These are phyloP conservation scores for Heliconius congener DNA, from an alignment of 1,140 invertebrate species.

Conservation along the genomic window DNA sequence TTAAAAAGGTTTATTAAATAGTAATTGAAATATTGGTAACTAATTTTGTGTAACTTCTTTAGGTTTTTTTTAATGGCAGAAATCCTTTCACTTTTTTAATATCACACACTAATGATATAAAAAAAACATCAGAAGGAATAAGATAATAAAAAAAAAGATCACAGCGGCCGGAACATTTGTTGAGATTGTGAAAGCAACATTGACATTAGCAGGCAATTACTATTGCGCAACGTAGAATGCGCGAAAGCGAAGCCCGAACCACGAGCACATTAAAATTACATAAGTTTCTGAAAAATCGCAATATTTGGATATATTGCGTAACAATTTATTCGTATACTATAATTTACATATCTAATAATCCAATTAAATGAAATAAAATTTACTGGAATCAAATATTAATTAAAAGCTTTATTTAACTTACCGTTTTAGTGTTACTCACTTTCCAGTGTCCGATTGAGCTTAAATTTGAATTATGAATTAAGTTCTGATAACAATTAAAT, in stretches of 20 bases:
- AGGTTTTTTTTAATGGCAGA: no score
- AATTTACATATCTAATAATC: no score
- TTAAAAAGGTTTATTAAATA: no score
- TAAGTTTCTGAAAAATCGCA: slow-evolving; percentile 45
- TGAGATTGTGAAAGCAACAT: slow-evolving; percentile 77
- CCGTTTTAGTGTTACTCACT: no score
- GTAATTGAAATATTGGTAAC: no score
- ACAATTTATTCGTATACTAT: background rate
- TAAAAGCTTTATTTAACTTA: no score
- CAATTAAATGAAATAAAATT: no score
- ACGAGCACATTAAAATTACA: slow-evolving; percentile 61
- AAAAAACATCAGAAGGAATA: slow-evolving; percentile 35
- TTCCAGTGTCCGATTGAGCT: no score
- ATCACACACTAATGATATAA: slow-evolving; percentile 13
- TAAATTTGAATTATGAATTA: no score
- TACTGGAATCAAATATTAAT: no score
- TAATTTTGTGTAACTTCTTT: background rate
- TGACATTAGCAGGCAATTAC: slow-evolving; percentile 76
- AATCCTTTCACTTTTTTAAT: slow-evolving; percentile 28
- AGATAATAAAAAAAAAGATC: slow-evolving; percentile 46
- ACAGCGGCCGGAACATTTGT: slow-evolving; percentile 55
- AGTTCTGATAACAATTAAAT: no score
- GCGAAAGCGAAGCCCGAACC: slow-evolving; percentile 63
- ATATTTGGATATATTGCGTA: background rate
- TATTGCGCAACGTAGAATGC: slow-evolving; percentile 58